A percentile compares a stretch with the other conserved stretches of the same genome.
phyloP scores from a whole-genome alignment of 2,113 vertebrate genomes.

The Barnardius zonarius region DNA sequence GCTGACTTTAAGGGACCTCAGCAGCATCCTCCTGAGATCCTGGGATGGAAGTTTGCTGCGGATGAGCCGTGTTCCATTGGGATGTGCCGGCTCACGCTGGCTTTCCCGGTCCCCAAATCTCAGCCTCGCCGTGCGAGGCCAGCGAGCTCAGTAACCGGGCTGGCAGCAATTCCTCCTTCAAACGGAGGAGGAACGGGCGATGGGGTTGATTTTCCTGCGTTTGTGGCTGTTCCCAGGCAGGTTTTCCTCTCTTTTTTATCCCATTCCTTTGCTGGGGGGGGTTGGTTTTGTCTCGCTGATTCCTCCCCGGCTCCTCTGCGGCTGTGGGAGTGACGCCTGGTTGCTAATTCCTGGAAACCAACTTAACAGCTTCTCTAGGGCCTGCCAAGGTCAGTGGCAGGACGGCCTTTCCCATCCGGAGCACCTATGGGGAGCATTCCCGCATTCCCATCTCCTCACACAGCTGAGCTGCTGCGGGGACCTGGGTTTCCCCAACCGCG shows the following conservation, averaged over 20 bases:
- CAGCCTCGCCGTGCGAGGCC: background rate
- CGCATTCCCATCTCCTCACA: background rate
- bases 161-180: background rate
- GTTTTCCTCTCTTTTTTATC: background rate
- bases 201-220: background rate
- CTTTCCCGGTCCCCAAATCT: background rate
- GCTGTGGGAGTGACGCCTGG: background rate
- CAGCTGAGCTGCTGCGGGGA: background rate
- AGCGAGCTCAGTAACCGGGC: accelerated
- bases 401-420: background rate
- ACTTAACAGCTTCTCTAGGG: background rate
- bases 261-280: background rate
- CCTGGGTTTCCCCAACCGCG: accelerated
- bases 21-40: background rate
- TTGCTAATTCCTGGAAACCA: background rate
- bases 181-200: background rate
- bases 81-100: background rate
- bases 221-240: background rate
- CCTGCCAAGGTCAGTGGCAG: background rate
- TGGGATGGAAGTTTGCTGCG: background rate
- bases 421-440: accelerated
- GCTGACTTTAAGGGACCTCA: conserved; percentile 9
- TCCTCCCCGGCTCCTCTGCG: background rate
- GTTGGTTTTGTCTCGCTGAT: background rate
- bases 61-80: background rate